Percentiles rank a stretch among this genome's conserved stretches.
Conservation (phyloP, 2,797 vertebrate genomes). For the Acanthurus leucopareius region DNA sequence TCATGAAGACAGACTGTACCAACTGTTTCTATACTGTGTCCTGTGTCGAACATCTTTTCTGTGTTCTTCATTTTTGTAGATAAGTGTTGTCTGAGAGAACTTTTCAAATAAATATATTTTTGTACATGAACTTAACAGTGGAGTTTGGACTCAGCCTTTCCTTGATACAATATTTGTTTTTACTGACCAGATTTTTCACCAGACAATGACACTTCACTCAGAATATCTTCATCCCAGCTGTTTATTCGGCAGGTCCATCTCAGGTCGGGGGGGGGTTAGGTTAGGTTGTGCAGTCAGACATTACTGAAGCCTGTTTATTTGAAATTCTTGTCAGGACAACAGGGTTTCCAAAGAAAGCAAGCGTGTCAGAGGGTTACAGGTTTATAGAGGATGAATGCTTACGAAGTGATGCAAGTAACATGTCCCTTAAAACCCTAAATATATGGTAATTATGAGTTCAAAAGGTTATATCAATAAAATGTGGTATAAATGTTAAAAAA, state of each 20-base stretch:
- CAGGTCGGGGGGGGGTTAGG: not conserved
- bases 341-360: not conserved
- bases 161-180: no score
- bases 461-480: not conserved
- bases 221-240: not conserved
- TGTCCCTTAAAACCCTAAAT: not conserved
- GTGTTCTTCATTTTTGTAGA: conserved; percentile 59
- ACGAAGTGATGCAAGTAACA: not conserved
- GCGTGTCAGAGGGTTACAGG: no score
- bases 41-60: conserved; percentile 24
- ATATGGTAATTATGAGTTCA: not conserved
- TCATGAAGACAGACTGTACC: not conserved
- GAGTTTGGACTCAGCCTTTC: conserved; percentile 10
- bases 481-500: no score
- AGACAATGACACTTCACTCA: not conserved
- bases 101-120: conserved; percentile 86
- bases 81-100: conserved; percentile 50
- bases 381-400: not conserved
- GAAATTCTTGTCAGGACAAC: not conserved
- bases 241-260: conserved; percentile 3
- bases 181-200: not conserved
- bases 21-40: conserved; percentile 33
- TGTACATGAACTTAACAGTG: conserved; percentile 59
- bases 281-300: not conserved
- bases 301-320: conserved; percentile 13